Conservation (phyloP, 2,888 invertebrate species). For the Drosophila setosimentum region DNA sequence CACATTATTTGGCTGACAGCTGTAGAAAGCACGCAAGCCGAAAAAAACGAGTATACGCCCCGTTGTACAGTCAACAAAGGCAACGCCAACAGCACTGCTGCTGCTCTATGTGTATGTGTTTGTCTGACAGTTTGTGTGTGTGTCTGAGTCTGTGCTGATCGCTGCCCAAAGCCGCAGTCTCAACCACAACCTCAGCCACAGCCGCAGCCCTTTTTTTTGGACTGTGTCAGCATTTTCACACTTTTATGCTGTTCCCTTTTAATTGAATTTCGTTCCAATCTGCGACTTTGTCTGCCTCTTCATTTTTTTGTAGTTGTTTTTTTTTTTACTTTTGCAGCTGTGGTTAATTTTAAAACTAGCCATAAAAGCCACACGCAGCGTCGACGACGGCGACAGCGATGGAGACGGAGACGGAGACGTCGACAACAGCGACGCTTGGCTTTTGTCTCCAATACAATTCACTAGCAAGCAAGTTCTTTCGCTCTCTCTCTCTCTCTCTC, state of each 20-base stretch:
- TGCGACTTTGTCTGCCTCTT: conserved; percentile 57
- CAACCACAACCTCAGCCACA: conserved; percentile 22
- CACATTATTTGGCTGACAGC: conserved; percentile 69
- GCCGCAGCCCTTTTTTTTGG: conserved; percentile 55
- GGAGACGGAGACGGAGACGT: conserved; percentile 7
- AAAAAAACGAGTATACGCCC: conserved; percentile 81
- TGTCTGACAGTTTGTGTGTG: conserved; percentile 14
- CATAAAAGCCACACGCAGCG: conserved; percentile 74
- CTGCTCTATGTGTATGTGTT: conserved; percentile 12
- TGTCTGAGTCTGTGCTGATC: conserved; percentile 45
- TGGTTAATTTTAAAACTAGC: conserved; percentile 79
- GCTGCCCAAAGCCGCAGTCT: conserved; percentile 46
- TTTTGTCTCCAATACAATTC: conserved; percentile 67
- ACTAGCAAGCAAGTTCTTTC: conserved; percentile 51
- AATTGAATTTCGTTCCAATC: conserved; percentile 75
- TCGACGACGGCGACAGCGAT: conserved; percentile 8
- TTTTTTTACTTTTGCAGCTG: conserved; percentile 57
- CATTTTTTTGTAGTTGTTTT: conserved; percentile 31
- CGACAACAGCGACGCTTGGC: conserved; percentile 52
- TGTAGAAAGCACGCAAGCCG: conserved; percentile 68
- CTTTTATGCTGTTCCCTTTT: conserved; percentile 74
- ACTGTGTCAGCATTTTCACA: conserved; percentile 73
- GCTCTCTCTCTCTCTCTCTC: conserved; percentile 11
- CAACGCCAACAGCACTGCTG: conserved; percentile 28
- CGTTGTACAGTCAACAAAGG: conserved; percentile 69